Base-by-base conservation (phyloP, 2,888 invertebrate species). In the Catocala fraxini region DNA sequence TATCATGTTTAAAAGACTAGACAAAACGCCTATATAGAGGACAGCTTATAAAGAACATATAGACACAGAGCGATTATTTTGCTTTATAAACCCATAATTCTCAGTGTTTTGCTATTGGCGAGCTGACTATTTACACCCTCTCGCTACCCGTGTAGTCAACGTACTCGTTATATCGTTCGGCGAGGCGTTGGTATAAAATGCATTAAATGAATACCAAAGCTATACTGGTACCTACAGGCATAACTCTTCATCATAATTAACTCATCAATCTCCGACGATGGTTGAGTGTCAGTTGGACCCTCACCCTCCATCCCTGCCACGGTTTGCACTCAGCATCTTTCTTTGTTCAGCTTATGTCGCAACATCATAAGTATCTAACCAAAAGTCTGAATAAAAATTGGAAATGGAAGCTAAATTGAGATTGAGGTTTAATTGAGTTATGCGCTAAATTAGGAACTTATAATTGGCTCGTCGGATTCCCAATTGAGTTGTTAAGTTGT, bases 181-280 rank as follows among this genome's bases (percentile, higher is more conserved):
- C 7, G 51, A 35, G 5, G 51, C 35, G 35, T 34, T 0, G 12
- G 33, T 49, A 49, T 34, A 1, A 7, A 51, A 51, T 39, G 3
- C 35, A 39, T 39, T 39, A 39, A 7, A 39, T 0, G 4, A 6
- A 7, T 6, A 7, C 1, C 12, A 3, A 47, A 47, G 9, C 25
- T 13, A 47, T 53, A n/a, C 5, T 54, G 49, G 25, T 47, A 39
- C 6, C n/a, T 53, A 51, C 56, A 12, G 6, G 33, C 11, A 11
- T 52, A 48, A 12, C 52, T 65, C 35, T 15, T 59, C 56, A 13
- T 55, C 43, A 59, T 70, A 71, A 71, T 73, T 70, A 73, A 58
- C 57, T 59, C 57, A 70, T 48, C 48, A 48, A 48, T 34, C 34
- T 34, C 34, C 12, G 34, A n/a, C 48, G 10, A 10, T 15, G 47